Conservation (phyloP, 1,140 invertebrate genomes). For the Brachionus plicatilis region DNA sequence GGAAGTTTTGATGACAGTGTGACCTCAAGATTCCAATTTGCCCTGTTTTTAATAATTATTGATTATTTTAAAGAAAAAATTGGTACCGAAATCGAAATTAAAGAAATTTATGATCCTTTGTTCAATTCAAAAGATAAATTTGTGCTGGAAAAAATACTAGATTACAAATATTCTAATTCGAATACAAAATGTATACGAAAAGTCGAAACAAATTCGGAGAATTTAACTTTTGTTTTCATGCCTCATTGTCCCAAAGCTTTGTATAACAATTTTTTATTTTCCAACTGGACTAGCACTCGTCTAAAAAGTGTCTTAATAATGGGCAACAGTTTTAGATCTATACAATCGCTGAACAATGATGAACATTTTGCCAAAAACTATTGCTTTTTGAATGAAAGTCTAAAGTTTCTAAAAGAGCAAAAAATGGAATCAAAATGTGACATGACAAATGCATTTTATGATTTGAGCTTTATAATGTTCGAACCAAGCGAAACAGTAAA, state of each 20-base stretch:
- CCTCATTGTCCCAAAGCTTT: constrained; percentile 28
- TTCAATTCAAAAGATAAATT: neutral
- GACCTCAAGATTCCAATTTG: constrained; percentile 3
- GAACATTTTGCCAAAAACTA: neutral
- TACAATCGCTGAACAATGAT: neutral
- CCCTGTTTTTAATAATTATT: neutral
- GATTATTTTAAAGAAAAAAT: neutral
- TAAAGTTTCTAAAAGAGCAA: neutral
- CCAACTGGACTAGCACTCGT: neutral
- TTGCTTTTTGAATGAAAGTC: neutral
- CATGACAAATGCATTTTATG: constrained; percentile 25
- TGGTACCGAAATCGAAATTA: neutral
- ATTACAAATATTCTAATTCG: neutral
- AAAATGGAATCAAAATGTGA: constrained; percentile 22
- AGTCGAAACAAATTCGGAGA: neutral
- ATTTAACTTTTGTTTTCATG: constrained; percentile 13
- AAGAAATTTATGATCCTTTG: constrained; percentile 24
- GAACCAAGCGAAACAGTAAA: neutral
- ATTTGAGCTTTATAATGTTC: constrained; percentile 2
- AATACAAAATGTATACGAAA: neutral
- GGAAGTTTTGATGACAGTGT: constrained; percentile 33
- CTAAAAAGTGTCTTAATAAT: neutral
- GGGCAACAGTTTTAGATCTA: constrained; percentile 5
- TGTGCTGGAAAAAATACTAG: neutral
- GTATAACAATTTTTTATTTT: constrained; percentile 27